Base-by-base conservation (phyloP, 2,888 invertebrate species). In the Herminia tarsipennalis region DNA sequence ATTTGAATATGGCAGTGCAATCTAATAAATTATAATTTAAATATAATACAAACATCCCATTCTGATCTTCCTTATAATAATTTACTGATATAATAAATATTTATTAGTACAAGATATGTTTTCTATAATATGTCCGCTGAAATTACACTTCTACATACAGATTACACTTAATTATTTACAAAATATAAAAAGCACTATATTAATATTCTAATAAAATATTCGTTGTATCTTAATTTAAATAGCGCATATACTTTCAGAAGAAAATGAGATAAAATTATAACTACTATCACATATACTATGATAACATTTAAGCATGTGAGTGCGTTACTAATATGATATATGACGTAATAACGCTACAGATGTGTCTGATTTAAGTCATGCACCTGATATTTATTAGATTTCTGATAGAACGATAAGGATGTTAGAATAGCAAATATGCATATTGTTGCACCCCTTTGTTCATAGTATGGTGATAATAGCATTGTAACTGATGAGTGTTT, bases 181-280 rank as follows among this genome's bases (percentile, higher is more conserved):
- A 51, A 13, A 46, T 66, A 56, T 62, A 63, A 64, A 59, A 60
- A 56, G 62, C 58, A 49, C 32, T 32, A 29, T 64, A 57, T 33
- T 27, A 22, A 10, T 24, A 37, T 40, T 37, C 25, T 65, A 70
- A 68, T 48, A 47, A 40, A 59, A 69, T 70, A 70, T 74, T 74
- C 74, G 74, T 73, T 74, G 74, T 73, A 58, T 58, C 29, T 37
- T 28, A 52, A 53, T 55, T n/a, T 5, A 57, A 57, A 48, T 39
- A 29, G 21, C 36, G 42, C 35, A 49, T 43, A 30, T 10, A 49
- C 18, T 41, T 48, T 25, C 8, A 52, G 32, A 58, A 46, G 32
- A 40, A n/a, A 56, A 41, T 34, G 12, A 53, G 49, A 49, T 48
- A 33, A 59, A 44, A 55, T 51, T 56, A 53, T 35, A 41, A 22